These are phyloP conservation scores for Chitala chitala DNA, from an alignment of 2,113 vertebrate genomes.

Conservation along the genomic window DNA sequence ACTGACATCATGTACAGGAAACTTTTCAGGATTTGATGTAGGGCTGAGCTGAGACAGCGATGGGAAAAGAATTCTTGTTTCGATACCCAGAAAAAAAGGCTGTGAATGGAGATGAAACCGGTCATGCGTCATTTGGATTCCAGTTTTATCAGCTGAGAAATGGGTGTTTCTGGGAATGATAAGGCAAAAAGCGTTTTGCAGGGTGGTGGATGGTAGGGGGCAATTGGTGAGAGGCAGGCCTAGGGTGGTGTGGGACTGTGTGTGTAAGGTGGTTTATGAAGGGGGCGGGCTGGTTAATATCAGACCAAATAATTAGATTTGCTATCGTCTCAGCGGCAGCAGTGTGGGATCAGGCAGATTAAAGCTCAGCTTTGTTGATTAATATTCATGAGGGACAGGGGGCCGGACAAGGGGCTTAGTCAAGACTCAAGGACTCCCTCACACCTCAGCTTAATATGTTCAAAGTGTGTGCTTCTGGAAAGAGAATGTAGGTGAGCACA, in stretches of 20 bases:
- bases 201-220: constrained; percentile 42
- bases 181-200: constrained; percentile 49
- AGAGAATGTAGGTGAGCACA: constrained; percentile 25
- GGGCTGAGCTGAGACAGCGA: constrained; percentile 30
- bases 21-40: constrained; percentile 29
- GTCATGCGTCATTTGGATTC: constrained; percentile 65
- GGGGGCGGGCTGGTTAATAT: constrained; percentile 69
- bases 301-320: constrained; percentile 98
- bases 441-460: constrained; percentile 37
- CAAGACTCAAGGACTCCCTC: constrained; percentile 21
- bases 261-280: not conserved
- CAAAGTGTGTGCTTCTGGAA: constrained; percentile 33
- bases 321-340: constrained; percentile 85
- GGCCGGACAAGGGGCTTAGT: constrained; percentile 44
- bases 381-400: constrained; percentile 87
- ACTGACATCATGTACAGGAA: not conserved
- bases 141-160: constrained; percentile 56
- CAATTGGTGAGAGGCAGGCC: constrained; percentile 26
- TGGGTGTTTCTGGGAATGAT: constrained; percentile 59
- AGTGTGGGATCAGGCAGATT: constrained; percentile 92
- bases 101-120: constrained; percentile 55
- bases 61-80: constrained; percentile 23
- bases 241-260: constrained; percentile 22
- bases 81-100: not conserved
- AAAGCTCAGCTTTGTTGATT: constrained; percentile 74